These are phyloP conservation scores for Leuciscus waleckii DNA, from an alignment of 2,797 vertebrate species.

Conservation along the genomic window DNA sequence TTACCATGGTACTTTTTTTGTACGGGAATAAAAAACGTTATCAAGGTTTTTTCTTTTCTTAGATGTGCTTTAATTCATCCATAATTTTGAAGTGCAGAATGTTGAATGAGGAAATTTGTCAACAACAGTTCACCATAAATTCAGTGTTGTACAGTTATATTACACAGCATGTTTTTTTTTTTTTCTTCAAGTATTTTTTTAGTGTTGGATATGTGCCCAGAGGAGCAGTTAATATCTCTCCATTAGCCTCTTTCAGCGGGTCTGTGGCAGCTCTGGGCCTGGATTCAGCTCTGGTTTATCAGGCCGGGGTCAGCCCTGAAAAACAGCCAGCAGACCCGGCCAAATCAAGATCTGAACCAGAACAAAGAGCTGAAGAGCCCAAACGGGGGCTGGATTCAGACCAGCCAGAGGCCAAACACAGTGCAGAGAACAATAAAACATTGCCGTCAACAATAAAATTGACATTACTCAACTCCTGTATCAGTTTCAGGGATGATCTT, in stretches of 20 bases:
- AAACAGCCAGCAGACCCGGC: conserved; percentile 40
- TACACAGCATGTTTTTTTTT: conserved; percentile 36
- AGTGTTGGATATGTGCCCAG: conserved; percentile 52
- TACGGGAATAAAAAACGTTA: not conserved
- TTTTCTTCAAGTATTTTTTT: conserved; percentile 40
- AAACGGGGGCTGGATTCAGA: conserved; percentile 25
- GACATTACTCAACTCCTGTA: conserved; percentile 39
- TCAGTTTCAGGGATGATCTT: not conserved
- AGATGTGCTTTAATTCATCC: conserved; percentile 32
- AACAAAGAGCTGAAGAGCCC: conserved; percentile 38
- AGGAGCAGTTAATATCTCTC: conserved; percentile 59
- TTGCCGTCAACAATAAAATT: not conserved
- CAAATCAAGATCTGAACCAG: conserved; percentile 59
- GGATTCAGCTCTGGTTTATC: conserved; percentile 57
- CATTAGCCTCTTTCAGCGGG: conserved; percentile 41
- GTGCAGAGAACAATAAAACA: conserved; percentile 2
- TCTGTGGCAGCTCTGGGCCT: conserved; percentile 40
- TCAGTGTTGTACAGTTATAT: conserved; percentile 47
- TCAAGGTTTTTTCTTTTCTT: not conserved
- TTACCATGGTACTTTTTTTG: not conserved
- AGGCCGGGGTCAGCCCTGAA: conserved; percentile 28
- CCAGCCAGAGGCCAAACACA: conserved; percentile 12
- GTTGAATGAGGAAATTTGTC: conserved; percentile 52
- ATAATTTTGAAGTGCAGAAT: conserved; percentile 24
- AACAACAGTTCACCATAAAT: conserved; percentile 54